Conservation (phyloP, 2,888 invertebrate species). For the Thymelicus sylvestris region DNA sequence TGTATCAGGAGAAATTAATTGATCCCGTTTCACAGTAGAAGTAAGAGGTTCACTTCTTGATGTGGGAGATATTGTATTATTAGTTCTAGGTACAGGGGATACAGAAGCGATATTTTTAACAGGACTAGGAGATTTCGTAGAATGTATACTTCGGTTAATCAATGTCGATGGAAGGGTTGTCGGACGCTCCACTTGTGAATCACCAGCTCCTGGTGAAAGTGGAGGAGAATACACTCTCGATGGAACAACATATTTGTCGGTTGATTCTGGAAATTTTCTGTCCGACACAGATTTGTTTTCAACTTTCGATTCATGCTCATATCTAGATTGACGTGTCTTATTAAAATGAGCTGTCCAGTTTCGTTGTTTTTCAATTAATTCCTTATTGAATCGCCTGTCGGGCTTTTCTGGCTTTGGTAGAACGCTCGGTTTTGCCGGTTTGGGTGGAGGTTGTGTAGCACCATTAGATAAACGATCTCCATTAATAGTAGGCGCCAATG, state of each 20-base stretch:
- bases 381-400: slow-evolving; percentile 92
- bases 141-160: slow-evolving; percentile 66
- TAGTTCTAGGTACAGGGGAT: slow-evolving; percentile 63
- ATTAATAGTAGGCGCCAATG: slow-evolving; percentile 70
- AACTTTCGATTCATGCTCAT: slow-evolving; percentile 64
- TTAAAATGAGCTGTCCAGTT: slow-evolving; percentile 97
- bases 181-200: slow-evolving; percentile 77
- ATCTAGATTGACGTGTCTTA: slow-evolving; percentile 86
- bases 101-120: slow-evolving; percentile 65
- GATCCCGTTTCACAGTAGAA: slow-evolving; percentile 60
- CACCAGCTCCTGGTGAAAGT: slow-evolving; percentile 85
- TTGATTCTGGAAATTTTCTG: slow-evolving; percentile 69
- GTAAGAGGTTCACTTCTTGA: slow-evolving; percentile 58
- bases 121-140: slow-evolving; percentile 76
- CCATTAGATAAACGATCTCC: slow-evolving; percentile 76
- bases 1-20: slow-evolving; percentile 58
- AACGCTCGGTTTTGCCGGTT: slow-evolving; percentile 82
- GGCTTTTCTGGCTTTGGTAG: slow-evolving; percentile 92
- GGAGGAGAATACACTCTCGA: slow-evolving; percentile 82
- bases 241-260: slow-evolving; percentile 70
- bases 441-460: slow-evolving; percentile 74
- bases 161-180: slow-evolving; percentile 71
- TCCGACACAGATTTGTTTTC: slow-evolving; percentile 70
- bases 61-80: slow-evolving; percentile 57
- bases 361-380: slow-evolving; percentile 94